Base-by-base conservation (phyloP, 2,113 vertebrate species). In the Hucho hucho region DNA sequence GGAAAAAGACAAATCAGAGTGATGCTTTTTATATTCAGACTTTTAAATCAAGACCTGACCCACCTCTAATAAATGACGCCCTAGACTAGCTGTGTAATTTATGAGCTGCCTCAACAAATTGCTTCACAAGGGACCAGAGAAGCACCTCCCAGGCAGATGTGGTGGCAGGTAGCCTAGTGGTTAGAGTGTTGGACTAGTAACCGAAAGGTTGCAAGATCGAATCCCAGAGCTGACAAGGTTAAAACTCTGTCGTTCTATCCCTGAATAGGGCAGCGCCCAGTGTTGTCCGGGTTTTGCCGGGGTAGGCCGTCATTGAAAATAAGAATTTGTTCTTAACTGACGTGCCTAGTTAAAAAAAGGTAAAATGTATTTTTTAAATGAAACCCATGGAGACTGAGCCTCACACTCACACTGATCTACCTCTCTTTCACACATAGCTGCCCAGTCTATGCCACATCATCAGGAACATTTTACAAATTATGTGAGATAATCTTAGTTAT, bases 101-200 rank as follows among this genome's bases (percentile, higher is more conserved):
- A 90, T 92, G 88, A 87, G 80, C 79, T 86, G 75, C 80, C 79
- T 84, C 79, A 70, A 87, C 86, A 92, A 92, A 93, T 92, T 92
- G 89, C 86, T 80, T 89, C 88, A 89, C 82, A 56, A 53, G 89
- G 89, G 88, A 91, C 75, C 64, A 24, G n/a, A 77, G 61, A 25
- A 56, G 75, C 77, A 65, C 18, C 66, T 81, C 77, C 66, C 71
- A 69, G 47, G 66, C 29, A 72, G 37, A 87, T n/a, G n/a, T n/a
- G n/a, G n/a, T n/a, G n/a, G n/a, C n/a, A n/a, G n/a, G n/a, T n/a
- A n/a, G n/a, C n/a, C n/a, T n/a, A n/a, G n/a, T n/a, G n/a, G n/a
- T n/a, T n/a, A n/a, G n/a, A n/a, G n/a, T n/a, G n/a, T n/a, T n/a
- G n/a, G n/a, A n/a, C n/a, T n/a, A n/a, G n/a, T n/a, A n/a, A n/a